phyloP scores from a whole-genome alignment of 2,113 vertebrate species.

The Tetrax tetrax region DNA sequence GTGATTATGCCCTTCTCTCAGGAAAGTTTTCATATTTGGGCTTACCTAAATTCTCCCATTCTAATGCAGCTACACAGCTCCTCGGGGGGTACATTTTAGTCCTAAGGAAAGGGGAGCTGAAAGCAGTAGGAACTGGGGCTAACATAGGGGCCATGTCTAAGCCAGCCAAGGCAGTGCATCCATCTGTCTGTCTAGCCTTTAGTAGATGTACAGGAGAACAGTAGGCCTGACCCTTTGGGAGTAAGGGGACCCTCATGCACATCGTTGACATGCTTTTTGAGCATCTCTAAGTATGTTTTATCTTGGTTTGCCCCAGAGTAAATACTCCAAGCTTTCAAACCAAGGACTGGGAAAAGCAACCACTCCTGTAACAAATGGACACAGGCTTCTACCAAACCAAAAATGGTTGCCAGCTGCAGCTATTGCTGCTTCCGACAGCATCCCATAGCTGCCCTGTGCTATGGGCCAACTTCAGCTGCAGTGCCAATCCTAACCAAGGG shows the following conservation, averaged over 20 bases:
- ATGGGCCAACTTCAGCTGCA: not conserved
- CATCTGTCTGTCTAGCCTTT: not conserved
- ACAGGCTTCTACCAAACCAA: not conserved
- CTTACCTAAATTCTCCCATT: not conserved
- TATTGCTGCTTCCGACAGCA: not conserved
- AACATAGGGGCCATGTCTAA: not conserved
- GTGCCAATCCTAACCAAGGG: not conserved
- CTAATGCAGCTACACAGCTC: not conserved
- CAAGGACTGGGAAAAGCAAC: not conserved
- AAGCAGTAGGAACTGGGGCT: not conserved
- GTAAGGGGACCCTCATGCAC: not conserved
- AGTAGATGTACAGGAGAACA: not conserved
- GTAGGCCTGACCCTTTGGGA: fast-evolving
- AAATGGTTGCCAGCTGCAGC: not conserved
- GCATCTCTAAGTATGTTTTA: not conserved
- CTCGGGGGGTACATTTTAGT: not conserved
- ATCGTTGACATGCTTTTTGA: not conserved
- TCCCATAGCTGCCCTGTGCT: not conserved
- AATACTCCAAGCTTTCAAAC: not conserved
- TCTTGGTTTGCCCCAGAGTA: not conserved
- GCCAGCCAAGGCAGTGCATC: not conserved
- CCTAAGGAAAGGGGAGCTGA: not conserved
- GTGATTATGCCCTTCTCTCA: not conserved
- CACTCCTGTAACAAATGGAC: not conserved
- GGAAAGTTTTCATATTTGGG: not conserved